These are phyloP conservation scores for Amiota mariae DNA, from an alignment of 2,888 invertebrate genomes.

Conservation along the genomic window DNA sequence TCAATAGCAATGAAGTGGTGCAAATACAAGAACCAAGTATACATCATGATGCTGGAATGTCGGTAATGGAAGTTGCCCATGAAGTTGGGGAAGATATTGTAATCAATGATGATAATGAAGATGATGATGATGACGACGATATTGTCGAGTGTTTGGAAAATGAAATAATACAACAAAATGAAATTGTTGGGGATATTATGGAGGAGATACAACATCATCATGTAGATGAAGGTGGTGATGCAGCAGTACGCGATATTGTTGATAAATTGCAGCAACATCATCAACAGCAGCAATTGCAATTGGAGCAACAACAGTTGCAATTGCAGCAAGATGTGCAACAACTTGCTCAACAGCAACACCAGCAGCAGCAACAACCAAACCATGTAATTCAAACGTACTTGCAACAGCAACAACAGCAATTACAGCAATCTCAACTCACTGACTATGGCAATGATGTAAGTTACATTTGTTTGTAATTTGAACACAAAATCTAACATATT, in stretches of 20 bases:
- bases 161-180: conserved; percentile 39
- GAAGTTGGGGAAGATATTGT: conserved; percentile 42
- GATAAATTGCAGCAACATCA: conserved; percentile 66
- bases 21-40: neutral
- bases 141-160: conserved; percentile 54
- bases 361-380: conserved; percentile 53
- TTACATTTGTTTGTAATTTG: neutral
- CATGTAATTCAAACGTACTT: conserved; percentile 37
- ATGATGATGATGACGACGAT: conserved; percentile 42
- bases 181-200: conserved; percentile 15
- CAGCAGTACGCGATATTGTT: conserved; percentile 64
- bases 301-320: conserved; percentile 52
- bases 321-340: conserved; percentile 44
- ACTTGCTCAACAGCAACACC: conserved; percentile 49
- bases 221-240: conserved; percentile 53
- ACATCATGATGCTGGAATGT: neutral
- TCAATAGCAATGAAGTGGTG: conserved; percentile 9
- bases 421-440: conserved; percentile 48
- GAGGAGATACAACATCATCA: conserved; percentile 50
- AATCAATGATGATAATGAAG: conserved; percentile 52
- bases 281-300: conserved; percentile 54
- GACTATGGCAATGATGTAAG: conserved; percentile 61
- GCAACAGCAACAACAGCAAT: conserved; percentile 21
- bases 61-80: conserved; percentile 28
- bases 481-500: conserved; percentile 42